phyloP scores from a whole-genome alignment of 2,888 invertebrate species.

The Panorpa germanica region DNA sequence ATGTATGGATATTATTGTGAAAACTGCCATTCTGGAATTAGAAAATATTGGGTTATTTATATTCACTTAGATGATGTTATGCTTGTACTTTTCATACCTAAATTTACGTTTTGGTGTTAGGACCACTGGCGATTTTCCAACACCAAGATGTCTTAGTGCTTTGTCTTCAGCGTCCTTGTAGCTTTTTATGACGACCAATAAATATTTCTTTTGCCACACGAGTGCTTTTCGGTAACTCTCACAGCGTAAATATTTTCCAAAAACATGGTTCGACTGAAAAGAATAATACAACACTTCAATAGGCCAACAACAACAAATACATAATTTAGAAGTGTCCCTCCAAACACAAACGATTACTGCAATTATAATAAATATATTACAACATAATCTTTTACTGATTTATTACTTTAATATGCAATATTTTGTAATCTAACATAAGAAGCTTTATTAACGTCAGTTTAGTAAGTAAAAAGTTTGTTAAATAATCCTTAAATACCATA shows the following conservation, averaged over 20 bases:
- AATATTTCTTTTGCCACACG: slow-evolving; percentile 78
- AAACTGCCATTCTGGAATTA: slow-evolving; percentile 29
- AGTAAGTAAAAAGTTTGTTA: no score
- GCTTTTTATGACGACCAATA: slow-evolving; percentile 41
- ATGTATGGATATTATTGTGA: slow-evolving; percentile 34
- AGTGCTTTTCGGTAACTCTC: slow-evolving; percentile 78
- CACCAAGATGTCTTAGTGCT: slow-evolving; percentile 13
- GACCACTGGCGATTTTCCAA: background rate
- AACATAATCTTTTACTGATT: no score
- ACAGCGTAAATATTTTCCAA: slow-evolving; percentile 51
- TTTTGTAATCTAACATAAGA: no score
- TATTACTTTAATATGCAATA: no score
- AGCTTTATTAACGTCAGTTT: no score
- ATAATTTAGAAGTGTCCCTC: no score
- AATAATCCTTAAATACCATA: no score
- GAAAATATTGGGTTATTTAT: slow-evolving; percentile 9
- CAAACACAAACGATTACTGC: no score
- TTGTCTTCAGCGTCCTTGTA: slow-evolving; percentile 23
- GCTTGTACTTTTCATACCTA: slow-evolving; percentile 19
- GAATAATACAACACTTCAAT: background rate
- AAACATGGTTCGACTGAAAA: slow-evolving; percentile 28
- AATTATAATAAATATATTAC: no score
- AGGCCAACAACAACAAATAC: slow-evolving; percentile 6
- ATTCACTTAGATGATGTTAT: no score
- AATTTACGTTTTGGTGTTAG: no score